These are phyloP conservation scores for Grammomys dolichurus DNA, from an alignment of 2,113 vertebrate genomes.

Conservation along the genomic window DNA sequence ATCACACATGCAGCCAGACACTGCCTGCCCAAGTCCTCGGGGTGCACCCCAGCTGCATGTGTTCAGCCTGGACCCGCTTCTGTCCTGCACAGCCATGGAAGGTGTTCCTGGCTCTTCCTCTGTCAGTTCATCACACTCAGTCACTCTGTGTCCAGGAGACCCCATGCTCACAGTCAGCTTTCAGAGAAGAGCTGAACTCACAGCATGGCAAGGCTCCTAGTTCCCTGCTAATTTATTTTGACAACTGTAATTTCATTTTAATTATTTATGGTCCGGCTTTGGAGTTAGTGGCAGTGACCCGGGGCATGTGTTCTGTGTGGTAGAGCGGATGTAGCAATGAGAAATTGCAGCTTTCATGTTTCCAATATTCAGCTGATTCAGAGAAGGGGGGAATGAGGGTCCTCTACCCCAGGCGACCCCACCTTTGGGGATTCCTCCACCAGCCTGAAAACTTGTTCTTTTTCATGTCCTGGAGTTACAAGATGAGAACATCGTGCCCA, in stretches of 20 bases:
- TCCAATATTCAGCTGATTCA: not conserved
- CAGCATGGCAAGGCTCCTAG: not conserved
- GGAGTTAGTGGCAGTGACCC: conserved; percentile 31
- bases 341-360: not conserved
- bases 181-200: not conserved
- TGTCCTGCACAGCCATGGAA: accelerated
- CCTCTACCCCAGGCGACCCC: not conserved
- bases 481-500: not conserved
- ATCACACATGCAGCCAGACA: accelerated
- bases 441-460: accelerated
- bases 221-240: conserved; percentile 68
- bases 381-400: not conserved
- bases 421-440: not conserved
- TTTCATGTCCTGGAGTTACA: not conserved
- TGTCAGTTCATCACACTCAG: accelerated
- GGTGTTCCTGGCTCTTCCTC: accelerated
- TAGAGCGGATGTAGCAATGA: not conserved
- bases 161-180: not conserved
- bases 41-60: accelerated
- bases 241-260: conserved; percentile 72
- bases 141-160: not conserved
- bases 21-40: not conserved
- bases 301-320: not conserved
- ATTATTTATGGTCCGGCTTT: conserved; percentile 63
- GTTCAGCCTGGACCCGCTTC: not conserved